A percentile compares a stretch with the other conserved stretches of the same genome.
phyloP scores from a whole-genome alignment of 1,140 invertebrate species.

The Drosophila albomicans region DNA sequence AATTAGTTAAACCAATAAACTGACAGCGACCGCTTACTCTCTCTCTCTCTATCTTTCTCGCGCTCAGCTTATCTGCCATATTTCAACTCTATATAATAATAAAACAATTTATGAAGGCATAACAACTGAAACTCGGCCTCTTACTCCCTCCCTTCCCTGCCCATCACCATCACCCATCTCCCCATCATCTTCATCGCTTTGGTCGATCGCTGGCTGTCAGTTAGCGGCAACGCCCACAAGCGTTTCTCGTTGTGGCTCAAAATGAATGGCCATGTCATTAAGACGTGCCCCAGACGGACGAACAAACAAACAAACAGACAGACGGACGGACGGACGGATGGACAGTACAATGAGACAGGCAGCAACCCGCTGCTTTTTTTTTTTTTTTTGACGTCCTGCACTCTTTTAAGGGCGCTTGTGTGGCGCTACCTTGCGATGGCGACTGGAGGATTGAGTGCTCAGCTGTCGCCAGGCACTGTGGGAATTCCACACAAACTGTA shows the following conservation, averaged over 20 bases:
- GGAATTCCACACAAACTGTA: conserved; percentile 26
- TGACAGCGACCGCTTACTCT: conserved; percentile 59
- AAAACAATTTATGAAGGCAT: conserved; percentile 82
- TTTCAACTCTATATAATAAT: conserved; percentile 83
- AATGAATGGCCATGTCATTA: conserved; percentile 81
- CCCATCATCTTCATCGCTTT: not conserved
- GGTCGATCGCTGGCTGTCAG: conserved; percentile 58
- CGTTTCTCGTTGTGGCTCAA: conserved; percentile 58
- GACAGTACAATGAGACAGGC: conserved; percentile 3
- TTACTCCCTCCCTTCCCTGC: too few species aligned
- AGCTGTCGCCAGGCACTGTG: conserved; percentile 44
- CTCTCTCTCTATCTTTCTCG: too few species aligned
- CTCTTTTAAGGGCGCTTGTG: conserved; percentile 19
- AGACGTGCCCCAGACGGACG: conserved; percentile 42
- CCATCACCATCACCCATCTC: too few species aligned
- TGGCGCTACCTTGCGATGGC: conserved; percentile 31
- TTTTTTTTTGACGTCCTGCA: conserved; percentile 1
- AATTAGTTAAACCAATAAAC: conserved; percentile 84
- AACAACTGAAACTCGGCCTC: conserved; percentile 59
- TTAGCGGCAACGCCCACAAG: conserved; percentile 76
- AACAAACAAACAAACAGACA: not conserved
- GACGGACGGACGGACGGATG: not conserved
- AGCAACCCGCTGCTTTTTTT: conserved; percentile 30
- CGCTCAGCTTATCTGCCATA: conserved; percentile 59
- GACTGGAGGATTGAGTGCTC: conserved; percentile 42